Base-by-base conservation (phyloP, 2,113 vertebrate species). In the Stegostoma tigrinum region DNA sequence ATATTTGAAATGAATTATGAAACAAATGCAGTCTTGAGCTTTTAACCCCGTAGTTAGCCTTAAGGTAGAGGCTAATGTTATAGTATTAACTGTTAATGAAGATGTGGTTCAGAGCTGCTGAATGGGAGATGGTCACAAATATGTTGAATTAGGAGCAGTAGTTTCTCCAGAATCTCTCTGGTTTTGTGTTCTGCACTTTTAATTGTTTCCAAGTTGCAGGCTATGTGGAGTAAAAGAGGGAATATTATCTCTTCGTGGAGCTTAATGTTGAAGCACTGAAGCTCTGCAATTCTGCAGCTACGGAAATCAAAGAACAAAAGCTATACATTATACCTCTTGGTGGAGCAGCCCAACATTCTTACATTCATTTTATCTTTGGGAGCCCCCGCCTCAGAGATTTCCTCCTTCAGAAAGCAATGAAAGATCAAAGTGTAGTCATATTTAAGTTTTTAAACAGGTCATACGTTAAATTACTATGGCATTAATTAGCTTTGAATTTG, bases 291-390 rank as follows among this genome's bases (percentile, higher is more conserved):
- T 48, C 48, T 48, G 48, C 19, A 72, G 27, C 21, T 61, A 52
- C 14, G 94, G 45, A 52, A 15, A 24, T 75, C 5, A 72, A 95
- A 45, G 45, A 70, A 95, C 67, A 70, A 95, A 95, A 68, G 48
- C 66, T 95, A 30, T 95, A 72, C 27, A 72, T 70, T 72, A 70
- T 95, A 95, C 68, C 94, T 72, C 67, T 95, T 95, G 42, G 27
- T 52, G 38, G 94, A 48, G 45, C 94, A 72, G 24, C 42, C 67
- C 48, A 68, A 42, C n/a, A 5, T 42, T 94, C 55, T 45, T 70
- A 66, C 27, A 42, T 42, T 94, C 42, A 24, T 0, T 93, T 52
- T 72, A 3, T 52, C 48, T 17, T 30, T 95, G 67, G 45, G 94
- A 72, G 10, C 55, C 55, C 55, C 55, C 55, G 7, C 55, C 55